Conservation (phyloP, 2,113 vertebrate genomes). For the Pelecanoides urinatrix region DNA sequence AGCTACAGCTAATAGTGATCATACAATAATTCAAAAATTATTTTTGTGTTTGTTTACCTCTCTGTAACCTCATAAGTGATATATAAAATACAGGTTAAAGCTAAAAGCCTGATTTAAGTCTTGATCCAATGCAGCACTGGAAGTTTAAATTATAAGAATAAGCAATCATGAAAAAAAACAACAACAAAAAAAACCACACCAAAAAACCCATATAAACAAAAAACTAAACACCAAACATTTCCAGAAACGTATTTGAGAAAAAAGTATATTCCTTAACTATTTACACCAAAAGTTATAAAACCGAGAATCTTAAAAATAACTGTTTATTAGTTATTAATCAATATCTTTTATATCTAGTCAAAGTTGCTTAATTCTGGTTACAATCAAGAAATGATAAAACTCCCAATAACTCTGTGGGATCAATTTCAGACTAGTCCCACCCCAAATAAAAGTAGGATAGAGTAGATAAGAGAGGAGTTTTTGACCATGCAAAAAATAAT, state of each 20-base stretch:
- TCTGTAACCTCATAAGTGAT: neutral
- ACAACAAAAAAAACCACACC: too few species aligned
- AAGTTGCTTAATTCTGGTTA: neutral
- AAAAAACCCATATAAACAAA: neutral
- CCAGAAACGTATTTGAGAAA: neutral
- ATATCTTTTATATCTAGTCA: neutral
- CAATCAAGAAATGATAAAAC: neutral
- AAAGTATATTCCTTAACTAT: neutral
- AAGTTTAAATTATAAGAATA: neutral
- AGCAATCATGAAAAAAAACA: neutral
- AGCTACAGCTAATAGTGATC: neutral
- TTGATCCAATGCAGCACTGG: neutral
- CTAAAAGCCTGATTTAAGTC: neutral
- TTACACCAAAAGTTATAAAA: neutral
- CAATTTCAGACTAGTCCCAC: neutral
- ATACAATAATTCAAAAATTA: neutral
- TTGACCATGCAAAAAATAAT: neutral
- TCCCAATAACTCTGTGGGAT: neutral
- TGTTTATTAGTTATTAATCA: neutral
- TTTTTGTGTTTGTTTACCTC: neutral
- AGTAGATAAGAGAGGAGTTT: neutral
- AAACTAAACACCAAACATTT: accelerated
- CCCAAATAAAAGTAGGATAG: neutral
- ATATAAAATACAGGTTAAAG: neutral
- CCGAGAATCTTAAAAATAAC: accelerated